Evolutionary conservation across 2,888 invertebrate genomes (phyloP).

Genomic region (Blastobasis adustella): DNA sequence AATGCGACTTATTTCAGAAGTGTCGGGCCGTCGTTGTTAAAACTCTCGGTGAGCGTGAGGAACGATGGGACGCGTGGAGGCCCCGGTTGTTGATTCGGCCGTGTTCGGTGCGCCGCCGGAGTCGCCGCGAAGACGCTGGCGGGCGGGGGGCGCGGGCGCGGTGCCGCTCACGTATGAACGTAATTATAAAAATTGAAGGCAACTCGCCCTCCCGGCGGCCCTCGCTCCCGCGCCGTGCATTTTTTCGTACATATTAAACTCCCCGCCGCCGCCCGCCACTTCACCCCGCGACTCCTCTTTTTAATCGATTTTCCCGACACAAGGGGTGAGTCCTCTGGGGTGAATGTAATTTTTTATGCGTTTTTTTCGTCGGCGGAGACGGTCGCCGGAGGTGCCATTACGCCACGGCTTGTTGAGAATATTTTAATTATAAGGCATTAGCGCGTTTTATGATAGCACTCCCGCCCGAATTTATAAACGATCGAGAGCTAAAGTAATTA

Average conservation of each 20-base stretch:
- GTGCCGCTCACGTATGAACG: slow-evolving; percentile 76
- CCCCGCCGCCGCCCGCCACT: slow-evolving; percentile 45
- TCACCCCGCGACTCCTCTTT: slow-evolving; percentile 71
- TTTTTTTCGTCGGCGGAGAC: slow-evolving; percentile 67
- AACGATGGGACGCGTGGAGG: slow-evolving; percentile 21
- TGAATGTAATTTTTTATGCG: slow-evolving; percentile 77
- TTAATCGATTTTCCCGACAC: slow-evolving; percentile 75
- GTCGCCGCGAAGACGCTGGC: slow-evolving; percentile 20
- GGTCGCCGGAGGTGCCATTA: slow-evolving; percentile 74
- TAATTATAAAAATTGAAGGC: slow-evolving; percentile 75
- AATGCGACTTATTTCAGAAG: slow-evolving; percentile 40
- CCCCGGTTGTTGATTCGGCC: slow-evolving; percentile 15
- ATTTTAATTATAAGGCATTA: slow-evolving; percentile 77
- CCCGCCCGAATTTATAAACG: slow-evolving; percentile 68
- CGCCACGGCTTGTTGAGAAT: slow-evolving; percentile 76
- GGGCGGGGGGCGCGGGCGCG: neutral
- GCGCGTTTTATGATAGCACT: slow-evolving; percentile 75
- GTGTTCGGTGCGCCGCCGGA: slow-evolving; percentile 19
- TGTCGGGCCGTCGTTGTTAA: slow-evolving; percentile 22
- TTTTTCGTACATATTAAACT: slow-evolving; percentile 75
- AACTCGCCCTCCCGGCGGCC: slow-evolving; percentile 61
- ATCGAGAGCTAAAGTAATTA: slow-evolving; percentile 72
- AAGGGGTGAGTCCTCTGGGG: slow-evolving; percentile 75
- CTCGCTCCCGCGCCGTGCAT: slow-evolving; percentile 71
- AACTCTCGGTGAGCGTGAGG: slow-evolving; percentile 8